These are phyloP conservation scores for Tachypleus tridentatus DNA, from an alignment of 1,140 invertebrate species.

Conservation along the genomic window DNA sequence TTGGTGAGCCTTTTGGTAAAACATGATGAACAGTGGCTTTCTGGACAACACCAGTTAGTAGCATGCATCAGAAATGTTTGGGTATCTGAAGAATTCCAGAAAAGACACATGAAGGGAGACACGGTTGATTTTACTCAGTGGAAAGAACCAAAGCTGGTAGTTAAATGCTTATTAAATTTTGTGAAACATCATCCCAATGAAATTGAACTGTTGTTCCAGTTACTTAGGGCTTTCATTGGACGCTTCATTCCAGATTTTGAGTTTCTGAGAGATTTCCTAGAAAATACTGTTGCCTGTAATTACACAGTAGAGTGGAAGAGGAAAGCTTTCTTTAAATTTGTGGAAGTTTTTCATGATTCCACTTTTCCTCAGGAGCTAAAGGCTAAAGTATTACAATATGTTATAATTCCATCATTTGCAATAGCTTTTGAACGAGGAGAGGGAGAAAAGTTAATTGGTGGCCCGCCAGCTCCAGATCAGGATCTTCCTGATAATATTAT, in stretches of 20 bases:
- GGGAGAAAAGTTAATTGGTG: slow-evolving; percentile 73
- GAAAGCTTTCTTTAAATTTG: slow-evolving; percentile 87
- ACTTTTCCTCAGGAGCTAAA: slow-evolving; percentile 62
- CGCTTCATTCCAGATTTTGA: slow-evolving; percentile 88
- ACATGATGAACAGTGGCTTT: slow-evolving; percentile 70
- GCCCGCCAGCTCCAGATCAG: slow-evolving; percentile 69
- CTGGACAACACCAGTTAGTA: slow-evolving; percentile 56
- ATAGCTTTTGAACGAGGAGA: slow-evolving; percentile 86
- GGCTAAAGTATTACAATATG: slow-evolving; percentile 80
- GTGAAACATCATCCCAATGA: slow-evolving; percentile 83
- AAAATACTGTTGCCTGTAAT: slow-evolving; percentile 82
- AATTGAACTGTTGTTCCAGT: slow-evolving; percentile 83
- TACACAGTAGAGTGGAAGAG: slow-evolving; percentile 92
- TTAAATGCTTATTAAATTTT: slow-evolving; percentile 80
- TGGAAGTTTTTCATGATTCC: slow-evolving; percentile 69
- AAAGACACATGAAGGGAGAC: slow-evolving; percentile 58
- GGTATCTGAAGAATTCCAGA: slow-evolving; percentile 39
- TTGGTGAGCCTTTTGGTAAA: slow-evolving; percentile 69
- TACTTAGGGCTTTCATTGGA: slow-evolving; percentile 72
- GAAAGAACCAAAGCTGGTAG: slow-evolving; percentile 74
- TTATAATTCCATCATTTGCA: slow-evolving; percentile 91
- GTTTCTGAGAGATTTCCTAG: slow-evolving; percentile 86
- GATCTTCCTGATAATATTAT: slow-evolving; percentile 85
- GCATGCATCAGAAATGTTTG: slow-evolving; percentile 33
- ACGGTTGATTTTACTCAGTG: slow-evolving; percentile 67